Conservation (phyloP, 1,140 invertebrate genomes). For the Heliconius melpomene region DNA sequence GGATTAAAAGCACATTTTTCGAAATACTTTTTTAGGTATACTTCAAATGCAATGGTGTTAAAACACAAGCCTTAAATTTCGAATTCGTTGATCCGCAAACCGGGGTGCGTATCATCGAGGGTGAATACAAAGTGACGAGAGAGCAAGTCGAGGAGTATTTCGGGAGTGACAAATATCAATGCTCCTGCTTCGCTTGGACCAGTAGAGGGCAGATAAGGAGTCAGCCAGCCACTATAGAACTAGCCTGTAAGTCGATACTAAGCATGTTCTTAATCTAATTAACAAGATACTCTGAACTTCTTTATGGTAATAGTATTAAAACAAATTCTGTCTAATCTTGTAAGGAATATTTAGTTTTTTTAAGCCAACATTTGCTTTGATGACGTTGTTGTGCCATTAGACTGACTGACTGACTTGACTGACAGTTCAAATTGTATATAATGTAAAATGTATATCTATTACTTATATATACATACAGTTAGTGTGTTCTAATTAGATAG, state of each 20-base stretch:
- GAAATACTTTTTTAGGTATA: conserved; percentile 78
- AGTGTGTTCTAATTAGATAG: no score
- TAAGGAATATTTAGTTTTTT: conserved; percentile 25
- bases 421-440: no score
- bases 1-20: no score
- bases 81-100: conserved; percentile 90
- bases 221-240: conserved; percentile 89
- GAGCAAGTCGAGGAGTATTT: conserved; percentile 95
- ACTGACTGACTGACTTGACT: not conserved
- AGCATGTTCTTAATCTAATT: conserved; percentile 26
- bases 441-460: no score
- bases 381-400: not conserved
- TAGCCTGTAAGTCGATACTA: conserved; percentile 90
- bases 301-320: conserved; percentile 29
- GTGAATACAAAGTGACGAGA: conserved; percentile 91
- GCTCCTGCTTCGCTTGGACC: conserved; percentile 94
- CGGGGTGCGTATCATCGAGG: conserved; percentile 91
- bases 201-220: conserved; percentile 88
- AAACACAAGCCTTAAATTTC: conserved; percentile 81
- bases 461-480: no score
- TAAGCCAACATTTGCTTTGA: not conserved
- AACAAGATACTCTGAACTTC: conserved; percentile 9
- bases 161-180: conserved; percentile 92
- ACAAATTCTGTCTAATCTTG: conserved; percentile 22
- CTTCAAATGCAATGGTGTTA: conserved; percentile 90